phyloP scores from a whole-genome alignment of 2,888 invertebrate genomes.

The Formica aserva region DNA sequence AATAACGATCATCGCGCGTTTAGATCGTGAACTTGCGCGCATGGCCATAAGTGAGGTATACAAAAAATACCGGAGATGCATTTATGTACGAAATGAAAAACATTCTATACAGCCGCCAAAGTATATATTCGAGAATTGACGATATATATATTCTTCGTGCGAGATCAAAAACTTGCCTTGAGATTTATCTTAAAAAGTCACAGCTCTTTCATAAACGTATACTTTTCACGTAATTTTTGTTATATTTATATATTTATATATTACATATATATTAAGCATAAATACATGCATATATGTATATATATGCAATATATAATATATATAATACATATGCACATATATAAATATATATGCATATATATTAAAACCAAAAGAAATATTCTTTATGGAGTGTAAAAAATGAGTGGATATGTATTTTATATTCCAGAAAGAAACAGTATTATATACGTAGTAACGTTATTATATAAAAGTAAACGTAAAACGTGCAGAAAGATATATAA shows the following conservation, averaged over 20 bases:
- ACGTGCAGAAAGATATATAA: slow-evolving; percentile 4
- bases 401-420: slow-evolving; percentile 18
- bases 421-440: slow-evolving; percentile 34
- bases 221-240: slow-evolving; percentile 14
- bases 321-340: background rate
- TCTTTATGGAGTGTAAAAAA: slow-evolving; percentile 20
- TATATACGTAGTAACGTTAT: slow-evolving; percentile 5
- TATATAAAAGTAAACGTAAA: background rate
- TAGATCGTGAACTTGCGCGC: background rate
- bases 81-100: background rate
- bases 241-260: background rate
- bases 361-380: slow-evolving; percentile 46
- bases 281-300: background rate
- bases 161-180: background rate
- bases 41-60: background rate
- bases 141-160: background rate
- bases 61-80: background rate
- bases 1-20: slow-evolving; percentile 9
- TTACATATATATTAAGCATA: background rate
- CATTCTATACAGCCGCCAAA: slow-evolving; percentile 1
- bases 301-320: too few species aligned
- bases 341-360: background rate
- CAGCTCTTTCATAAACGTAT: background rate
- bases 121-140: background rate
- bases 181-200: slow-evolving; percentile 11